These are phyloP conservation scores for Drosophila ezoana DNA, from an alignment of 2,888 invertebrate genomes.

Conservation along the genomic window DNA sequence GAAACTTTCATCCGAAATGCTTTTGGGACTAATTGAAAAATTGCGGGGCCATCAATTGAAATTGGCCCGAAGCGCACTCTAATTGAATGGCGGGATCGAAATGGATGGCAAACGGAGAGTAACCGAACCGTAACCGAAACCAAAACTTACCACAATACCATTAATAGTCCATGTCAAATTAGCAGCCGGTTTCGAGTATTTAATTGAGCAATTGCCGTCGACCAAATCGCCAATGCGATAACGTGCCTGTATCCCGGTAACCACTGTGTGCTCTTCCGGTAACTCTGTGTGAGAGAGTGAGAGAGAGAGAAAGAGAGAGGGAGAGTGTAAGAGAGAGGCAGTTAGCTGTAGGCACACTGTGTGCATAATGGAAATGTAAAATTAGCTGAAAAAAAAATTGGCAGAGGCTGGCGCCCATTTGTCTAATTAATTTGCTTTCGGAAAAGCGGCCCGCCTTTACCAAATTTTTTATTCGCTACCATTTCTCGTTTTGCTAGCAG, in stretches of 20 bases:
- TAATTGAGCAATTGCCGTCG: conserved; percentile 87
- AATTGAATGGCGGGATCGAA: conserved; percentile 45
- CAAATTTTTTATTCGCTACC: conserved; percentile 21
- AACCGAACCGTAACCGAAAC: conserved; percentile 52
- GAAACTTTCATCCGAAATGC: conserved; percentile 31
- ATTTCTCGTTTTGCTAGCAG: conserved; percentile 16
- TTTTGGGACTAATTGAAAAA: conserved; percentile 72
- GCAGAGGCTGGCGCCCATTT: conserved; percentile 71
- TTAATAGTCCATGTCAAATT: conserved; percentile 88
- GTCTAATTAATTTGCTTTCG: conserved; percentile 83
- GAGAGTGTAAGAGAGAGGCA: conserved; percentile 19
- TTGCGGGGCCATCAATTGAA: conserved; percentile 69
- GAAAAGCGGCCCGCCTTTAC: conserved; percentile 42
- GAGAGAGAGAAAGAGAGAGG: conserved; percentile 20
- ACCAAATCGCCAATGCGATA: conserved; percentile 86
- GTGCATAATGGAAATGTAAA: conserved; percentile 66
- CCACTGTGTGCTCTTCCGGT: conserved; percentile 86
- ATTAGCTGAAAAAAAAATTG: conserved; percentile 54
- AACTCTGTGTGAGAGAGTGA: conserved; percentile 82
- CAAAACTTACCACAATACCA: conserved; percentile 85
- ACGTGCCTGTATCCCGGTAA: conserved; percentile 86
- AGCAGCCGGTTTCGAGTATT: conserved; percentile 86
- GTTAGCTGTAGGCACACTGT: not conserved
- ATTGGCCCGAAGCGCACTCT: conserved; percentile 53
- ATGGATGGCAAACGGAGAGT: conserved; percentile 25